A percentile compares a stretch with the other conserved stretches of the same genome.
phyloP scores from a whole-genome alignment of 2,888 invertebrate species.

The Allophyes oxyacanthae region DNA sequence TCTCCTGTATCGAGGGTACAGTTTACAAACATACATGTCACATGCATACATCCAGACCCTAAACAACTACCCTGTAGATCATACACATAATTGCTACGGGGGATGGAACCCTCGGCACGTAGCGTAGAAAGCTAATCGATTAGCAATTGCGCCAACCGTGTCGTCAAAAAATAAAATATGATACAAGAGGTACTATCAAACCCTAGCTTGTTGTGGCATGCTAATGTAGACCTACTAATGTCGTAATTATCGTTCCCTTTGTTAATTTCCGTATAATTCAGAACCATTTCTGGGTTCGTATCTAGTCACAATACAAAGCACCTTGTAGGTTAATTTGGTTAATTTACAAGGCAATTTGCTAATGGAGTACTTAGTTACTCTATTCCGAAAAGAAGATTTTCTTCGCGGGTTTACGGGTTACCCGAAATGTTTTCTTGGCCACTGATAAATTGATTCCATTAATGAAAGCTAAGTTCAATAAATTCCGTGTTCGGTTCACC shows the following conservation, averaged over 20 bases:
- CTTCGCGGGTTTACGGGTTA: constrained; percentile 41
- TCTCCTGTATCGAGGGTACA: too few species aligned
- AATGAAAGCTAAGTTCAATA: constrained; percentile 56
- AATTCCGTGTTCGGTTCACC: constrained; percentile 44
- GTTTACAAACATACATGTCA: too few species aligned
- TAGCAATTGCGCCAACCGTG: too few species aligned
- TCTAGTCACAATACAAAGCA: constrained; percentile 30
- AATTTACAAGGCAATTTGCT: constrained; percentile 64
- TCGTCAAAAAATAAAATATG: too few species aligned
- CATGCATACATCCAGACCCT: too few species aligned
- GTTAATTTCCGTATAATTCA: constrained; percentile 15
- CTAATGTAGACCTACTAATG: constrained; percentile 14
- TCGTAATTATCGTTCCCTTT: constrained; percentile 6
- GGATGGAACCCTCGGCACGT: too few species aligned
- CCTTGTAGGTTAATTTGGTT: constrained; percentile 25
- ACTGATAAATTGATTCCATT: constrained; percentile 65
- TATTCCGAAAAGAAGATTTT: constrained; percentile 47
- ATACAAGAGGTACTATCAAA: not conserved
- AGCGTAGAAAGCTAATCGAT: too few species aligned
- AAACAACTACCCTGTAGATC: too few species aligned
- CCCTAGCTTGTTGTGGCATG: not conserved
- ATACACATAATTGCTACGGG: too few species aligned
- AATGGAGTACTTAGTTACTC: constrained; percentile 59
- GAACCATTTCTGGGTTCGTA: constrained; percentile 13
- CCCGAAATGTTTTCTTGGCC: constrained; percentile 55